A percentile compares a stretch with the other conserved stretches of the same genome.
Conservation (phyloP, 2,888 invertebrate species). For the Hypomecis atomaria region DNA sequence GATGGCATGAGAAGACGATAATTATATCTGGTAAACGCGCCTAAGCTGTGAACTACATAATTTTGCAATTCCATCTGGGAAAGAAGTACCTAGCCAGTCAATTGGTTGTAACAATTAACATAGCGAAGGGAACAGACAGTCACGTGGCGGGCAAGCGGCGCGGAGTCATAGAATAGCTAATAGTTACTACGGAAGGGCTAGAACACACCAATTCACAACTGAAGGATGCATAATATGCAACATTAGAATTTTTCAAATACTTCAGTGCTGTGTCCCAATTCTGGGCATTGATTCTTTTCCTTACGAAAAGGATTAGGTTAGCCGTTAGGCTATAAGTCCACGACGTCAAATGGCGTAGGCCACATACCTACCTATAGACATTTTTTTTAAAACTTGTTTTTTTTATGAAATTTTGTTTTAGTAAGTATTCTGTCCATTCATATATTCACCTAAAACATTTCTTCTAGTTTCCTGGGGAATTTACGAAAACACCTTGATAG, state of each 20-base stretch:
- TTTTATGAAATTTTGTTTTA: no score
- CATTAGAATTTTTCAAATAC: no score
- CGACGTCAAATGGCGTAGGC: no score
- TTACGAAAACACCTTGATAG: no score
- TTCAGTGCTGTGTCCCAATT: no score
- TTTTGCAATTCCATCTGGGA: conserved; percentile 24
- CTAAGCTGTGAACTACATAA: conserved; percentile 6
- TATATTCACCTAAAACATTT: no score
- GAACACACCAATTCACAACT: background rate
- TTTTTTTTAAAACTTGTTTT: no score
- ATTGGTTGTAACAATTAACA: conserved; percentile 38
- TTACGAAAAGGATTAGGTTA: background rate
- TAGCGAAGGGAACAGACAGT: conserved; percentile 29
- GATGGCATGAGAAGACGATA: background rate
- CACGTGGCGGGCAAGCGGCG: conserved; percentile 26
- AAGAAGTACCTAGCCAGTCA: conserved; percentile 27
- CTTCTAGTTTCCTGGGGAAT: no score
- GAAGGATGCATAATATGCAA: no score
- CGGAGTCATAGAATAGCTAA: conserved; percentile 18
- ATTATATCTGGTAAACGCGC: conserved; percentile 9
- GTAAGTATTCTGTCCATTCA: no score
- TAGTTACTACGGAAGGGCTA: conserved; percentile 3
- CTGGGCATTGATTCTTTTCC: no score
- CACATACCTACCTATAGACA: no score
- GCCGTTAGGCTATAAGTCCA: background rate